Conservation (phyloP, 1,140 invertebrate genomes). For the Hylaeus anthracinus region DNA sequence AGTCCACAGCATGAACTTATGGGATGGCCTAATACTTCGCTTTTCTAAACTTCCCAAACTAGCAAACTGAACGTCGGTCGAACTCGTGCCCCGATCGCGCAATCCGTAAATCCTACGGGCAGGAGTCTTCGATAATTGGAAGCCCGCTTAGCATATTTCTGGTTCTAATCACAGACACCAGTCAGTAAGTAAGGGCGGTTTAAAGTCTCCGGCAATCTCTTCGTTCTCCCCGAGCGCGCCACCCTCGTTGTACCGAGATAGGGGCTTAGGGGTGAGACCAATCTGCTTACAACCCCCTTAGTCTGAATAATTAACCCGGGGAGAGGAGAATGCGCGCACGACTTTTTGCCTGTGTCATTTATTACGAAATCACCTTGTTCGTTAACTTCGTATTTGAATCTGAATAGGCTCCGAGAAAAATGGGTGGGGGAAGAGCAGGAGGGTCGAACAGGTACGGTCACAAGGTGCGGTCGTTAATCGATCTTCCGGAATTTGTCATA, state of each 20-base stretch:
- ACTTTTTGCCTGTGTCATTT: conserved; percentile 76
- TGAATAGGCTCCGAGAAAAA: conserved; percentile 61
- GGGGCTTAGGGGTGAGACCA: conserved; percentile 77
- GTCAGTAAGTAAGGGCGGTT: conserved; percentile 71
- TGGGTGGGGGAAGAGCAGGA: background rate
- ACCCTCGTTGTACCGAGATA: conserved; percentile 73
- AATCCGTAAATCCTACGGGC: conserved; percentile 51
- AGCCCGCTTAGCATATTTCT: conserved; percentile 75
- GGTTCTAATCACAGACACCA: conserved; percentile 75
- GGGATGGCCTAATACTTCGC: too few species aligned
- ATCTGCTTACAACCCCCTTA: conserved; percentile 80
- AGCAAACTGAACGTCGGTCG: background rate
- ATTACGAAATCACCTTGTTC: conserved; percentile 75
- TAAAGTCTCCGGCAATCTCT: conserved; percentile 70
- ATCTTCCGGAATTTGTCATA: conserved; percentile 58
- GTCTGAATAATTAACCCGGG: conserved; percentile 80
- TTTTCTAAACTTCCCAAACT: too few species aligned
- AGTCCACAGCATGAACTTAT: too few species aligned
- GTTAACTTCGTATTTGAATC: conserved; percentile 73
- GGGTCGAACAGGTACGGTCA: conserved; percentile 41
- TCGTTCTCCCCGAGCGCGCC: conserved; percentile 61
- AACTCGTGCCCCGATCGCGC: background rate
- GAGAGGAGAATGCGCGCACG: conserved; percentile 64
- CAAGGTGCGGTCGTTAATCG: conserved; percentile 47
- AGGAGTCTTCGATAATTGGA: conserved; percentile 73